Conservation (phyloP, 2,113 vertebrate species). For the Seriola rivoliana region DNA sequence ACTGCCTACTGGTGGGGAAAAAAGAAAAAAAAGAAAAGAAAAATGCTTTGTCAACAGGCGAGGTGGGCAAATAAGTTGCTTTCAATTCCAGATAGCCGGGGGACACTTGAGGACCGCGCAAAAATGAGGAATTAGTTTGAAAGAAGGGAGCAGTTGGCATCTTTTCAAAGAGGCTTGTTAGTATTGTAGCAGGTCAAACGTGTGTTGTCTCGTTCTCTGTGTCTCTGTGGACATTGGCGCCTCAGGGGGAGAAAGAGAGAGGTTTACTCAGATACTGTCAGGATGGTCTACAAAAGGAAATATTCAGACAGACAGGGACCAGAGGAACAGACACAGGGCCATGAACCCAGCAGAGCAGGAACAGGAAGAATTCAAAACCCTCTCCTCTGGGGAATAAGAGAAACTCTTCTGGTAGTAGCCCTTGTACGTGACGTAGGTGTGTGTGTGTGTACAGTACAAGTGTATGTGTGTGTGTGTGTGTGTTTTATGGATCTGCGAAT, state of each 20-base stretch:
- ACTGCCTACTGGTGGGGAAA: slow-evolving; percentile 33
- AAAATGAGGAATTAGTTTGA: slow-evolving; percentile 53
- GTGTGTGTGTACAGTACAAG: neutral
- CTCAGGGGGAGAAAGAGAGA: slow-evolving; percentile 62
- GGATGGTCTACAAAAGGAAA: slow-evolving; percentile 61
- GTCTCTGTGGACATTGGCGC: slow-evolving; percentile 61
- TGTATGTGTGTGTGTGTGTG: neutral
- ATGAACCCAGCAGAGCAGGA: slow-evolving; percentile 48
- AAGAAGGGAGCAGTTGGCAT: slow-evolving; percentile 46
- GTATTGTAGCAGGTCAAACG: slow-evolving; percentile 63
- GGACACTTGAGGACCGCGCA: slow-evolving; percentile 38
- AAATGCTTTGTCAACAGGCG: slow-evolving; percentile 64
- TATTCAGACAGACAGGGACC: slow-evolving; percentile 63
- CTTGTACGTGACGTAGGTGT: slow-evolving; percentile 24
- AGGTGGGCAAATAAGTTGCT: slow-evolving; percentile 56
- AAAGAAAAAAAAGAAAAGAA: slow-evolving; percentile 38
- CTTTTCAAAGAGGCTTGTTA: slow-evolving; percentile 60
- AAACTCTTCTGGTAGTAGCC: slow-evolving; percentile 42
- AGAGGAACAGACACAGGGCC: slow-evolving; percentile 54
- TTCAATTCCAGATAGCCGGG: slow-evolving; percentile 52
- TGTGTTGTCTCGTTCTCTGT: slow-evolving; percentile 54
- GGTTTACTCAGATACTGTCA: slow-evolving; percentile 63
- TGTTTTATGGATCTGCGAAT: slow-evolving; percentile 1
- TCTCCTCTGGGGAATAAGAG: slow-evolving; percentile 50
- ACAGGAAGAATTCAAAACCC: slow-evolving; percentile 39